Base-by-base conservation (phyloP, 1,140 invertebrate genomes). In the Aricia agestis region DNA sequence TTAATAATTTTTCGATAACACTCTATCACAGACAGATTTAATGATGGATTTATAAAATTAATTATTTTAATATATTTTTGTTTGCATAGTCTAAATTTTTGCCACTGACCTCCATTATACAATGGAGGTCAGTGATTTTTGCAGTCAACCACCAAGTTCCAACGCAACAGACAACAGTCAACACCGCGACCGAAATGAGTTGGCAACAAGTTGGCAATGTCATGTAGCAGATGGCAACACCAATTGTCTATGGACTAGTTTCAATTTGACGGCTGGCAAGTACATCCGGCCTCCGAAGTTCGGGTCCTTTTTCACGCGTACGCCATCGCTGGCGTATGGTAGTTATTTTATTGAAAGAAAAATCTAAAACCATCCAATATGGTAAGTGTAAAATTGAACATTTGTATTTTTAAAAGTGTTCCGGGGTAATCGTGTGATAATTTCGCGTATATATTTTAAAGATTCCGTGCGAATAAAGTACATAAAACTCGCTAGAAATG, bases 341-440 rank as follows among this genome's bases (percentile, higher is more conserved):
- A 92, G 93, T 94, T 94, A 92, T 92, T 90, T 93, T 91, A 92
- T 92, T 92, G 91, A 92, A 92, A 92, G 93, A 87, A 93, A 93
- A 94, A 96, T 97, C 95, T 88, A 87, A 92, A 93, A 95, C 94
- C 96, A 97, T 96, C 96, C 95, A 96, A 95, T 91, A 97, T 97
- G 96, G 96, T 96, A 93, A 92, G 96, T 94, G 80, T 76, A 74
- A 76, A 81, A 89, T 80, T 82, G 73, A 73, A 79, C 81, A 77
- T 82, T 81, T 78, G 80, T 78, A 80, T 77, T 74, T 68, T 73
- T 67, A 76, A 83, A 85, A 83, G 78, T 83, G 77, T 77, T 78
- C 69, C 76, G 61, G 61, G 74, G 69, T 75, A 76, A 73, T 57
- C 76, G 72, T 78, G 76, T 68, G 77, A 80, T 73, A 70, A 74